Conservation (phyloP, 2,113 vertebrate species). For the Microcebus lehilahytsara region DNA sequence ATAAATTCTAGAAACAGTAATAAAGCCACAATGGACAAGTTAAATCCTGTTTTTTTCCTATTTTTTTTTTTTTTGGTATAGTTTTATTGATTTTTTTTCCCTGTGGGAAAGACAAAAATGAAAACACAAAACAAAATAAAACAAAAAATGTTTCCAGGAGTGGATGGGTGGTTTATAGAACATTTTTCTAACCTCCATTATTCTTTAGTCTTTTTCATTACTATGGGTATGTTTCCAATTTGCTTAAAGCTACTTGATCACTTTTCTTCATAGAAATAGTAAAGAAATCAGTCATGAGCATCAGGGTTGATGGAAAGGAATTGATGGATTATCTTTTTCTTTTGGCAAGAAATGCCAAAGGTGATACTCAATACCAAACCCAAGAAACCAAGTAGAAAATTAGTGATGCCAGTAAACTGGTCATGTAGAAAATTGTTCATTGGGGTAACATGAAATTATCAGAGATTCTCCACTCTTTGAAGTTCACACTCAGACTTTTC, state of each 20-base stretch:
- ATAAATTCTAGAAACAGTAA: constrained; percentile 86
- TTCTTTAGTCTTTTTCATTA: constrained; percentile 70
- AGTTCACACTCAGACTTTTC: not conserved
- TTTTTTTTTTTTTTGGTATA: not conserved
- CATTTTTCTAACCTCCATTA: constrained; percentile 78
- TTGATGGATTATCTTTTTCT: not conserved
- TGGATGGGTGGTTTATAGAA: constrained; percentile 67
- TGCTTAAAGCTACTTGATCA: constrained; percentile 42
- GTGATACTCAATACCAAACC: not conserved
- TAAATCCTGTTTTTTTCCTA: constrained; percentile 74
- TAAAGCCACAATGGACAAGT: constrained; percentile 82
- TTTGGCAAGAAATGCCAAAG: constrained; percentile 12
- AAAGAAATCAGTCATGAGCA: constrained; percentile 47
- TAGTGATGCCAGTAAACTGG: not conserved
- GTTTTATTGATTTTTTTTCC: constrained; percentile 4
- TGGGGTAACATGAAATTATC: not conserved
- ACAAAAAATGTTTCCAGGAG: constrained; percentile 66
- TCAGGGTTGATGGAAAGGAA: not conserved
- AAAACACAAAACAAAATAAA: constrained; percentile 53
- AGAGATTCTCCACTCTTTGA: not conserved
- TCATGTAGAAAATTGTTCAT: not conserved
- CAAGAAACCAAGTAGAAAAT: not conserved
- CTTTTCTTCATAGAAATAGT: constrained; percentile 56
- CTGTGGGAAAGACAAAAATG: constrained; percentile 77
- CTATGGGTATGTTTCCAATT: constrained; percentile 19